phyloP scores from a whole-genome alignment of 2,113 vertebrate genomes.

The Salvator merianae region DNA sequence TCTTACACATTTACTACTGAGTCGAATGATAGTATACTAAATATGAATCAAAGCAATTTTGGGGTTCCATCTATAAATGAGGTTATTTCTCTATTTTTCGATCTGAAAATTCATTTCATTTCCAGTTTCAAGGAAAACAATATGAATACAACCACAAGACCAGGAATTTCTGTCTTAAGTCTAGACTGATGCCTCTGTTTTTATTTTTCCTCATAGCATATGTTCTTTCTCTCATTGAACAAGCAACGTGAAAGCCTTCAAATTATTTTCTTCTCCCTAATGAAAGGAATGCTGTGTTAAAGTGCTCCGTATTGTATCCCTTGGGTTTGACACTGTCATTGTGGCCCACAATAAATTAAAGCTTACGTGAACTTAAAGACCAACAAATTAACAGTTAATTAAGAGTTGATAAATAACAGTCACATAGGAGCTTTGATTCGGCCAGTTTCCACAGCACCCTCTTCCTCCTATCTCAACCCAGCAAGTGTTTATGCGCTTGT shows the following conservation, averaged over 20 bases:
- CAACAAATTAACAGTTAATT: conserved; percentile 85
- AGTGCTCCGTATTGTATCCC: conserved; percentile 24
- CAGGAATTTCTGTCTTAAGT: not conserved
- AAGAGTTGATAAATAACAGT: conserved; percentile 85
- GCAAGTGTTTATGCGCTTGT: conserved; percentile 86
- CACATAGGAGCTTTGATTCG: conserved; percentile 35
- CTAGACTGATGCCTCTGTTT: not conserved
- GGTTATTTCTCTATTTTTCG: too few species aligned
- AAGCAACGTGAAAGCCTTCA: conserved; percentile 27
- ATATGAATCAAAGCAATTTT: too few species aligned
- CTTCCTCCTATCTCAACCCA: conserved; percentile 68
- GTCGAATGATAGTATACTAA: too few species aligned
- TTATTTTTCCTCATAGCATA: not conserved
- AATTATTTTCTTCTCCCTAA: not conserved
- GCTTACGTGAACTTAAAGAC: conserved; percentile 80
- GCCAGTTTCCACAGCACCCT: conserved; percentile 61
- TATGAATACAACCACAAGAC: not conserved
- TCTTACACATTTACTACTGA: too few species aligned
- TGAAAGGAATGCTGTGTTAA: conserved; percentile 27
- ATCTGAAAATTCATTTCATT: not conserved
- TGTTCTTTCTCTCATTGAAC: not conserved
- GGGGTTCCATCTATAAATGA: too few species aligned
- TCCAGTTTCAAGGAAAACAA: not conserved
- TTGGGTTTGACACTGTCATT: conserved; percentile 58
- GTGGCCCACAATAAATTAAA: conserved; percentile 79